Evolutionary conservation across 2,113 vertebrate species (phyloP).

Genomic region (Campylomormyrus tamandua): DNA sequence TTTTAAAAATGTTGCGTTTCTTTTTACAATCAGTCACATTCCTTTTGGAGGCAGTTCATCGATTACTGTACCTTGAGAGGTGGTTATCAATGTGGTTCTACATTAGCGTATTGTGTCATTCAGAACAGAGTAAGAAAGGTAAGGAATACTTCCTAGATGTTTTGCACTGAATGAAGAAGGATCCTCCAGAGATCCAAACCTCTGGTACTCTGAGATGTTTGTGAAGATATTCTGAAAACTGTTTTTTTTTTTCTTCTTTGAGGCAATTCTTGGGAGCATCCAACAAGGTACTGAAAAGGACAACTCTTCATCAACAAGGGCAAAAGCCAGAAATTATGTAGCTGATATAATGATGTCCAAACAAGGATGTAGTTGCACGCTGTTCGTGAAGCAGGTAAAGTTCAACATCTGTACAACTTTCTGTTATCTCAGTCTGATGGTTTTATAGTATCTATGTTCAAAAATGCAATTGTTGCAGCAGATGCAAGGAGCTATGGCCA

Average conservation of each 20-base stretch:
- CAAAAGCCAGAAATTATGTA: background rate
- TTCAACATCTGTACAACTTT: background rate
- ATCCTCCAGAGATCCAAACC: background rate
- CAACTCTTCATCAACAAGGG: background rate
- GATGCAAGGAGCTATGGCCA: background rate
- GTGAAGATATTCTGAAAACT: background rate
- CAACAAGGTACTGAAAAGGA: background rate
- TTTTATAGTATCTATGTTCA: background rate
- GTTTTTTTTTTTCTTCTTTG: background rate
- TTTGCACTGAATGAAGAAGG: background rate
- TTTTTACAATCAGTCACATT: background rate
- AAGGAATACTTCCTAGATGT: background rate
- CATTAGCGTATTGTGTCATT: background rate
- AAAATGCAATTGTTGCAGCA: background rate
- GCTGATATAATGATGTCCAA: background rate
- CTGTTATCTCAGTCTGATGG: background rate
- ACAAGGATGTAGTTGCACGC: background rate
- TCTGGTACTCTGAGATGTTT: background rate
- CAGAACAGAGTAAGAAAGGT: background rate
- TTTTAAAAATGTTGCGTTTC: background rate
- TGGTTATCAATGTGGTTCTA: background rate
- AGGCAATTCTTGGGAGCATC: background rate
- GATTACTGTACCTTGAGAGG: background rate
- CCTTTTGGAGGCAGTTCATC: background rate
- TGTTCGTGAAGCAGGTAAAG: background rate